A percentile compares a stretch with the other conserved stretches of the same genome.
phyloP scores from a whole-genome alignment of 2,113 vertebrate species.

The Neodon shergylaensis region DNA sequence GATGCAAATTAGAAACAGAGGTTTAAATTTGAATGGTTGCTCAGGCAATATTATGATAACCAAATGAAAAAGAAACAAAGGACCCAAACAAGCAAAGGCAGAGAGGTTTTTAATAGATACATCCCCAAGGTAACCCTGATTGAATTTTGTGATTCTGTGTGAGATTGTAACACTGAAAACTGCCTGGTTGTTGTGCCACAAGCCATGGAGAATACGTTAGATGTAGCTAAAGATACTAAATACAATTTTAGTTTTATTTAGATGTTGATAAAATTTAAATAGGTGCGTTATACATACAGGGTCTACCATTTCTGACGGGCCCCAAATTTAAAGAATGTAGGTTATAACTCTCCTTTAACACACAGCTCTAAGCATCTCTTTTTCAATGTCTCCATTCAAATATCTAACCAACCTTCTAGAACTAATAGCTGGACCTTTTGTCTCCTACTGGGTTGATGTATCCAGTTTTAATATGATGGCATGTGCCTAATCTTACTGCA shows the following conservation, averaged over 20 bases:
- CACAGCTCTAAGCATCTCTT: not conserved
- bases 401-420: not conserved
- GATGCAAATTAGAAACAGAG: not conserved
- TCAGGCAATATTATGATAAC: not conserved
- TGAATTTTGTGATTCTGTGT: not conserved
- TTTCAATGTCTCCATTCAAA: not conserved
- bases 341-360: not conserved
- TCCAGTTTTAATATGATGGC: not conserved
- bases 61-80: not conserved
- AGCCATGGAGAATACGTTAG: not conserved
- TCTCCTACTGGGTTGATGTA: not conserved
- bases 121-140: not conserved
- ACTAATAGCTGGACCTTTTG: not conserved
- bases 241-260: not conserved
- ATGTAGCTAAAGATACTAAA: not conserved
- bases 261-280: conserved; percentile 32
- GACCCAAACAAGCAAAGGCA: not conserved
- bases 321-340: not conserved
- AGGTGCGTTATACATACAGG: not conserved
- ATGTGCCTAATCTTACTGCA: not conserved
- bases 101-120: not conserved
- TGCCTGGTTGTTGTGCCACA: not conserved
- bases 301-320: not conserved
- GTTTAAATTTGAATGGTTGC: not conserved
- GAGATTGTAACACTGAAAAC: not conserved